These are phyloP conservation scores for Larimichthys polyactis DNA, from an alignment of 2,113 vertebrate species.

Conservation along the genomic window DNA sequence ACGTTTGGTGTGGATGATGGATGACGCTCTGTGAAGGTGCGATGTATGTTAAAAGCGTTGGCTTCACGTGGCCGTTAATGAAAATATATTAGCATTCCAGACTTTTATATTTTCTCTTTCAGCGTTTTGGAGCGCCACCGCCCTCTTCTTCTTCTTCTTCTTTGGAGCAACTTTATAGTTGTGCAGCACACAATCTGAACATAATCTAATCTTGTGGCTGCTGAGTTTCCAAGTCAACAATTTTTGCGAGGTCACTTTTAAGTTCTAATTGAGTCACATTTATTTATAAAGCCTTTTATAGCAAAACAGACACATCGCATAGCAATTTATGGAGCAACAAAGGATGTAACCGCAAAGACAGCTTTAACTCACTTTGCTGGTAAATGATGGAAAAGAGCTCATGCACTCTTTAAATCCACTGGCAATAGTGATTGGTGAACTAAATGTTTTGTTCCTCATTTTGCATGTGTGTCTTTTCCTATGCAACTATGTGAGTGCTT, in stretches of 20 bases:
- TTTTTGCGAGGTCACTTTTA: conserved; percentile 60
- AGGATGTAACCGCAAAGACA: conserved; percentile 34
- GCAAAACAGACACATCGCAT: conserved; percentile 37
- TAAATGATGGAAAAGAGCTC: conserved; percentile 52
- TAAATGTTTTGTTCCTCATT: conserved; percentile 31
- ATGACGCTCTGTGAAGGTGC: conserved; percentile 13
- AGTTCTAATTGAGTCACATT: conserved; percentile 55
- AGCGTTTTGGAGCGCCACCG: background rate
- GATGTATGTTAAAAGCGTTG: background rate
- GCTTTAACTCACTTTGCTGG: conserved; percentile 37
- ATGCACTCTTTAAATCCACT: conserved; percentile 17
- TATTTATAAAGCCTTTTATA: conserved; percentile 45
- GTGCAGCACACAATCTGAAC: conserved; percentile 21
- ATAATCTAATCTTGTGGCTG: conserved; percentile 41
- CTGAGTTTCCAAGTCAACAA: conserved; percentile 49
- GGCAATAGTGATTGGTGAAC: conserved; percentile 18
- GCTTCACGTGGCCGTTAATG: conserved; percentile 11
- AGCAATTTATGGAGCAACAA: conserved; percentile 54
- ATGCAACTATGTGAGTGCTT: conserved; percentile 17
- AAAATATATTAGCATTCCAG: conserved; percentile 4
- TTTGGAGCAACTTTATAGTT: conserved; percentile 23
- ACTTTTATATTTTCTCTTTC: background rate
- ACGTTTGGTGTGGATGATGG: background rate
- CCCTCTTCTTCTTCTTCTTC: background rate
- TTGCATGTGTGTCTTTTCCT: conserved; percentile 28